Base-by-base conservation (phyloP, 2,113 vertebrate species). In the Bambusicola thoracicus region DNA sequence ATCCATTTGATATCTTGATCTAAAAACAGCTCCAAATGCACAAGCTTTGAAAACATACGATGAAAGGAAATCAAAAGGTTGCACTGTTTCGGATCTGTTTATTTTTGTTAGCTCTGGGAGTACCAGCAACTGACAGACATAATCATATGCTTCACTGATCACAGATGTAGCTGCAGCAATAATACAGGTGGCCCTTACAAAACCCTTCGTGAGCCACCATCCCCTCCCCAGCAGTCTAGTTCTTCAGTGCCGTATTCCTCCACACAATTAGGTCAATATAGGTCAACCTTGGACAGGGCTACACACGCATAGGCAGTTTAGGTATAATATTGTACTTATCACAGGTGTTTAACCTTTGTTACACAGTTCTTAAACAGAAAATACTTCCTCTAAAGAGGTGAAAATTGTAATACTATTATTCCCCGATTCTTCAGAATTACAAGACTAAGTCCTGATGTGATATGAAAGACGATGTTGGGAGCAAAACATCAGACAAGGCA, bases 51-150 rank as follows among this genome's bases (percentile, higher is more conserved):
- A 89, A 32, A 17, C 8, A 8, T 11, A 19, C n/a, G n/a, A 66
- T 86, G 69, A 92, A 91, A 94, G 53, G 34, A 94, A 93, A 40
- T 79, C 30, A 51, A 20, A 48, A 59, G 56, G 63, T 84, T 53
- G 30, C 38, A n/a, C 13, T 67, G 15, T 40, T 92, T 94, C 72
- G 10, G 22, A 30, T 63, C 7, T 80, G 40, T 79, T 95, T 95
- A 53, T 93, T 96, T 95, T 92, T 95, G 14, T 48, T 89, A 74
- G 38, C 75, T 68, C 41, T 46, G 46, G 16, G 38, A 90, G 11
- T 65, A 25, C 7, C 53, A 81, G 53, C 22, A 46, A 36, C 43
- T 81, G 94, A 58, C 65, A 88, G 76, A 78, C 51, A 83, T 41
- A 92, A 63, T 79, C 2, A 24, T 85, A 90, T 8, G 2, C 51